These are phyloP conservation scores for Drosophila maculinotata DNA, from an alignment of 2,888 invertebrate species.

Conservation along the genomic window DNA sequence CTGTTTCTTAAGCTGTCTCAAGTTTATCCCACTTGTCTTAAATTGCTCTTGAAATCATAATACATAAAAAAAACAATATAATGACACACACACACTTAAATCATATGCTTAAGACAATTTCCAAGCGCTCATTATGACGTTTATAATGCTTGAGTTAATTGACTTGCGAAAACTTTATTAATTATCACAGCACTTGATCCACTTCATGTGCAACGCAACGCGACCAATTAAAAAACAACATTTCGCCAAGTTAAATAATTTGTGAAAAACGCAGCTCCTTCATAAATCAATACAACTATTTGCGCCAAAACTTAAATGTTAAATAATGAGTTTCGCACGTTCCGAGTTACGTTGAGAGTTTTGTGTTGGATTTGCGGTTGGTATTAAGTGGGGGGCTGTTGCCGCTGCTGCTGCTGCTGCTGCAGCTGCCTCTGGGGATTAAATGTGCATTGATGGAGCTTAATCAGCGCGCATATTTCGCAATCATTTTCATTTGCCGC, in stretches of 20 bases:
- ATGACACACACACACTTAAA: slow-evolving; percentile 1
- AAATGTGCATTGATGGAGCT: slow-evolving; percentile 62
- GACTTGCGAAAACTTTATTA: slow-evolving; percentile 32
- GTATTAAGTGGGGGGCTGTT: slow-evolving; percentile 6
- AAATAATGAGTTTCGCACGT: slow-evolving; percentile 68
- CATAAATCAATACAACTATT: slow-evolving; percentile 41
- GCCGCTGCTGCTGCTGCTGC: slow-evolving; percentile 1
- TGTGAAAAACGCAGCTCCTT: background rate
- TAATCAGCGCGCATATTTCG: slow-evolving; percentile 63
- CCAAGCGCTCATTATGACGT: background rate
- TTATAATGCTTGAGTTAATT: slow-evolving; percentile 25
- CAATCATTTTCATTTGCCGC: slow-evolving; percentile 43
- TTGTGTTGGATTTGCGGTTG: slow-evolving; percentile 26
- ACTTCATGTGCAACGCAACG: slow-evolving; percentile 9
- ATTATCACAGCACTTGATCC: slow-evolving; percentile 30
- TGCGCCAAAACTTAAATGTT: slow-evolving; percentile 56
- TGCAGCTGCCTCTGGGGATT: slow-evolving; percentile 31
- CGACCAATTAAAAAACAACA: slow-evolving; percentile 20
- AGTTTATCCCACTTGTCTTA: background rate
- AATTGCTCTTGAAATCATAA: background rate
- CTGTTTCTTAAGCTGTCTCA: background rate
- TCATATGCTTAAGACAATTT: background rate
- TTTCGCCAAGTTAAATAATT: background rate
- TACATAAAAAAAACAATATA: background rate
- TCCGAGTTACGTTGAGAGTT: slow-evolving; percentile 11